Evolutionary conservation across 2,888 invertebrate species (phyloP), one percentile per base, ranked within the genome.

Genomic region (Chrysotoxum bicinctum): DNA sequence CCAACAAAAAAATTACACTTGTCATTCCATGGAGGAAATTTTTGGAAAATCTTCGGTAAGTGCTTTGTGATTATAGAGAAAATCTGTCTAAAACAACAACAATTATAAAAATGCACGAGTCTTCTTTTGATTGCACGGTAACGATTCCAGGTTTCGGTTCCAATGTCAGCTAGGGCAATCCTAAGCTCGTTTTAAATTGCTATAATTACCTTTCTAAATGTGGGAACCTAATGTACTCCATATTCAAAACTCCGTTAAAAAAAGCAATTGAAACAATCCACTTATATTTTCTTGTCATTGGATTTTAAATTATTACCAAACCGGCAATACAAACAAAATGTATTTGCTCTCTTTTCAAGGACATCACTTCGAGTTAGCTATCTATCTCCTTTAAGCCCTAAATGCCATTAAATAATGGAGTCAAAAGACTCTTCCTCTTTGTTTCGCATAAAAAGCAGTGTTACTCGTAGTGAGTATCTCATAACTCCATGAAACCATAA

Each of bases 321-420:
- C 7, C 16, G 23, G 21, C 21, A 48, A 2, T 16, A 26, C 1
- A 12, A 56, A 12, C 32, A 56, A 56, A 19, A 35, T 56, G 56
- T 19, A 7, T 56, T 35, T 56, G 12, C 32, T 35, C 16, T 9
- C n/a, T 40, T 26, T 40, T 60, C 45, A 64, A 64, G 45, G 45
- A 64, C 45, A 45, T 21, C 26, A 62, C 40, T 30, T 10, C 16
- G 23, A 62, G 16, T 30, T 32, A 19, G 9, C 54, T 45, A 70
- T 35, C 48, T 48, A 75, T 62, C 60, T 64, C 26, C 40, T 52
- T 62, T 62, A 43, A 64, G 32, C 32, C 19, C 45, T 21, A 43
- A 45, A 62, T 69, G 30, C 62, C 62, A 56, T 60, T 72, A 70
- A 64, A 76, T 81, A 76, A 76, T 81, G 70, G 37, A 76, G 60